phyloP scores from a whole-genome alignment of 2,888 invertebrate species.

The Drosophila incognita region DNA sequence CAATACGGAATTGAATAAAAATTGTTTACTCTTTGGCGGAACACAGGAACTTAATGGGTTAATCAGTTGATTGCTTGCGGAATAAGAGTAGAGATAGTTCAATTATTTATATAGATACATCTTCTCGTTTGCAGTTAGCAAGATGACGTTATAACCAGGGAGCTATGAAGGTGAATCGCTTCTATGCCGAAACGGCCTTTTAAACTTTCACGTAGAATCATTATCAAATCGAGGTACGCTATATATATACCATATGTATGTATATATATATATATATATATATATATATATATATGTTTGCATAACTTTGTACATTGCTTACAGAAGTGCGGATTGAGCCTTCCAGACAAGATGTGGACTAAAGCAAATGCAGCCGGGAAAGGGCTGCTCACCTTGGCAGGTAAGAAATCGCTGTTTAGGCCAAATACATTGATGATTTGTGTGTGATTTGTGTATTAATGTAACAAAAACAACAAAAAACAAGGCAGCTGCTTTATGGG shows the following conservation, averaged over 20 bases:
- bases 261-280: not conserved
- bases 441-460: slow-evolving; percentile 17
- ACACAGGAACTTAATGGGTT: not conserved
- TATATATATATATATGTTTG: not conserved
- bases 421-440: slow-evolving; percentile 1
- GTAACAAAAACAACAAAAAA: slow-evolving; percentile 1
- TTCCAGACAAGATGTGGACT: slow-evolving; percentile 53
- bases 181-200: slow-evolving; percentile 27
- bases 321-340: slow-evolving; percentile 5
- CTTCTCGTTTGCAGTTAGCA: slow-evolving; percentile 22
- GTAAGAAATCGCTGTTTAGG: slow-evolving; percentile 56
- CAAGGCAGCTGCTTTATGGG: slow-evolving; percentile 39
- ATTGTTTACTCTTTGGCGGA: not conserved
- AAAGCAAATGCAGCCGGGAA: slow-evolving; percentile 57
- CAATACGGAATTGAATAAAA: slow-evolving; percentile 5
- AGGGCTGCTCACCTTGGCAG: slow-evolving; percentile 81
- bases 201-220: slow-evolving; percentile 10
- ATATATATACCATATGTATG: not conserved
- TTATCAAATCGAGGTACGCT: slow-evolving; percentile 34
- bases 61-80: not conserved
- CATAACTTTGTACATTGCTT: not conserved
- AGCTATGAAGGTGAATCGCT: slow-evolving; percentile 39
- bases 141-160: slow-evolving; percentile 35
- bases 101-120: not conserved
- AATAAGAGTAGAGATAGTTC: not conserved